Conservation (phyloP, 2,113 vertebrate genomes). For the Phaethornis superciliosus region DNA sequence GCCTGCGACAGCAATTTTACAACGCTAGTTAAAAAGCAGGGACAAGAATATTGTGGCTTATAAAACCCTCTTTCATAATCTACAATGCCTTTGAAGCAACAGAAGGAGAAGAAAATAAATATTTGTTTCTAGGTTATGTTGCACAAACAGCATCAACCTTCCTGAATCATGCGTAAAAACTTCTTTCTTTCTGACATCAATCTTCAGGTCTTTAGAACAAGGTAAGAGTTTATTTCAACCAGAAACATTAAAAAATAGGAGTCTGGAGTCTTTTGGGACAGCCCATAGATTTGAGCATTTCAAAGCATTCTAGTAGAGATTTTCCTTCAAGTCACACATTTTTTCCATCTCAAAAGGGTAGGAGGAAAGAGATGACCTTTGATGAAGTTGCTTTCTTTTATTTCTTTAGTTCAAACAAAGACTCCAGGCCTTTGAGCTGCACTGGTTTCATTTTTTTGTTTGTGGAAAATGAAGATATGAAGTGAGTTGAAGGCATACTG, state of each 20-base stretch:
- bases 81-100: neutral
- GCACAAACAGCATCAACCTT: neutral
- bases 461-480: neutral
- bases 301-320: neutral
- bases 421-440: neutral
- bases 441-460: neutral
- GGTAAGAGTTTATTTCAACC: neutral
- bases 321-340: neutral
- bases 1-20: neutral
- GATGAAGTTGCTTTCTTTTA: constrained; percentile 15
- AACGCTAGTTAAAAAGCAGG: neutral
- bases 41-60: neutral
- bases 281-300: neutral
- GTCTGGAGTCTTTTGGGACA: neutral
- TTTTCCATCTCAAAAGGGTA: neutral
- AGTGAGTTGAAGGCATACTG: neutral
- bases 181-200: neutral
- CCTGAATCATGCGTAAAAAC: neutral
- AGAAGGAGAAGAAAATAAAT: neutral
- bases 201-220: neutral
- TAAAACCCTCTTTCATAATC: neutral
- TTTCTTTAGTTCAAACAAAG: constrained; percentile 25
- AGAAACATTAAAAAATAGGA: neutral
- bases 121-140: neutral
- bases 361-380: constrained; percentile 14